phyloP scores from a whole-genome alignment of 2,113 vertebrate species.

The Austrofundulus limnaeus region DNA sequence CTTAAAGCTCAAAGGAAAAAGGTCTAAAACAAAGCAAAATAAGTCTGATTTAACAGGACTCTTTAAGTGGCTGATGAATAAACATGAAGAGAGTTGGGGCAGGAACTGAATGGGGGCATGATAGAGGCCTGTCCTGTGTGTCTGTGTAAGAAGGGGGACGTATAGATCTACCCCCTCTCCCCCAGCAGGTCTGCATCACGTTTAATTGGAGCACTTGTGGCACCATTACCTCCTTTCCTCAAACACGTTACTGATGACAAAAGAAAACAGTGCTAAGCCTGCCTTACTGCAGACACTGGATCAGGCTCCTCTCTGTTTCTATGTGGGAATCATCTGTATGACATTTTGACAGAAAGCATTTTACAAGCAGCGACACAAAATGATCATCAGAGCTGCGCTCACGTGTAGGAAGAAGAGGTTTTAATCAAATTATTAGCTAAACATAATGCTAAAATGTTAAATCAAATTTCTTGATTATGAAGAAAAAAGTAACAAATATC shows the following conservation, averaged over 20 bases:
- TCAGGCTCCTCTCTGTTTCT: slow-evolving; percentile 62
- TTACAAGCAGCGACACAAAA: slow-evolving; percentile 8
- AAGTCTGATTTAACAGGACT: slow-evolving; percentile 74
- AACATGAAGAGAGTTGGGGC: slow-evolving; percentile 74
- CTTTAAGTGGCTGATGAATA: slow-evolving; percentile 80
- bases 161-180: slow-evolving; percentile 68
- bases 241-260: slow-evolving; percentile 79
- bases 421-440: neutral
- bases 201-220: slow-evolving; percentile 82
- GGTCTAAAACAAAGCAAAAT: slow-evolving; percentile 56
- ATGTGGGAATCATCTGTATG: slow-evolving; percentile 66
- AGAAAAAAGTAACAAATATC: neutral
- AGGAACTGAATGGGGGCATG: slow-evolving; percentile 57
- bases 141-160: slow-evolving; percentile 42
- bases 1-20: slow-evolving; percentile 24
- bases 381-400: neutral
- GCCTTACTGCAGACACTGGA: slow-evolving; percentile 58
- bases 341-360: slow-evolving; percentile 12
- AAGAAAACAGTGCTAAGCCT: slow-evolving; percentile 77
- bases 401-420: slow-evolving; percentile 13
- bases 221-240: slow-evolving; percentile 78
- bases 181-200: slow-evolving; percentile 74
- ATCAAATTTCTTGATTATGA: slow-evolving; percentile 23
- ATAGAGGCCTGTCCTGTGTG: slow-evolving; percentile 53
- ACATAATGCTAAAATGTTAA: neutral